A percentile compares a stretch with the other conserved stretches of the same genome.
phyloP scores from a whole-genome alignment of 2,113 vertebrate species.

The Pagrus major region DNA sequence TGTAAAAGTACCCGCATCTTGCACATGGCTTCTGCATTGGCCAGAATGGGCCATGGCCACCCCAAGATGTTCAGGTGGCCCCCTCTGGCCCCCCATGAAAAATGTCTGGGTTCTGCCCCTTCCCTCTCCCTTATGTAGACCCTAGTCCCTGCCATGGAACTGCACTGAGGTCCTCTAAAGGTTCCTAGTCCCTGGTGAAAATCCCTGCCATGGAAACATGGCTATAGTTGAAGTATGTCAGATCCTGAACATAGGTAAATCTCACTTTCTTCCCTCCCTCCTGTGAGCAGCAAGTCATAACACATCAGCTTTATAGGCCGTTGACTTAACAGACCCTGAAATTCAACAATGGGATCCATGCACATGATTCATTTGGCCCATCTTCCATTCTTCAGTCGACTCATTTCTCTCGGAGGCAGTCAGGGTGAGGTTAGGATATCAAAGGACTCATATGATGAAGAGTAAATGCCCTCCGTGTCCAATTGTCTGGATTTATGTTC shows the following conservation, averaged over 20 bases:
- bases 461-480: conserved; percentile 54
- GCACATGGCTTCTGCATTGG: too few species aligned
- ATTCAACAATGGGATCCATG: conserved; percentile 21
- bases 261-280: neutral
- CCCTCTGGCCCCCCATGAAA: too few species aligned
- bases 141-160: too few species aligned
- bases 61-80: too few species aligned
- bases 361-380: conserved; percentile 33
- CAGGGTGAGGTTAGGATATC: conserved; percentile 56
- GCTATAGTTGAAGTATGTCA: neutral
- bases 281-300: neutral
- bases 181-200: too few species aligned
- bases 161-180: too few species aligned
- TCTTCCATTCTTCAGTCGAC: conserved; percentile 4
- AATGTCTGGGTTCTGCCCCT: too few species aligned
- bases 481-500: conserved; percentile 65
- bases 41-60: too few species aligned
- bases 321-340: conserved; percentile 24
- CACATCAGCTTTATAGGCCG: conserved; percentile 23
- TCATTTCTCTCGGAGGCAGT: conserved; percentile 42
- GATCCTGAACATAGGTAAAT: neutral
- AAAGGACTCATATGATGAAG: conserved; percentile 40
- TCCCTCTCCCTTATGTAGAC: too few species aligned
- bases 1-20: too few species aligned
- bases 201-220: too few species aligned